phyloP scores from a whole-genome alignment of 2,113 vertebrate species.

The Scomber scombrus region DNA sequence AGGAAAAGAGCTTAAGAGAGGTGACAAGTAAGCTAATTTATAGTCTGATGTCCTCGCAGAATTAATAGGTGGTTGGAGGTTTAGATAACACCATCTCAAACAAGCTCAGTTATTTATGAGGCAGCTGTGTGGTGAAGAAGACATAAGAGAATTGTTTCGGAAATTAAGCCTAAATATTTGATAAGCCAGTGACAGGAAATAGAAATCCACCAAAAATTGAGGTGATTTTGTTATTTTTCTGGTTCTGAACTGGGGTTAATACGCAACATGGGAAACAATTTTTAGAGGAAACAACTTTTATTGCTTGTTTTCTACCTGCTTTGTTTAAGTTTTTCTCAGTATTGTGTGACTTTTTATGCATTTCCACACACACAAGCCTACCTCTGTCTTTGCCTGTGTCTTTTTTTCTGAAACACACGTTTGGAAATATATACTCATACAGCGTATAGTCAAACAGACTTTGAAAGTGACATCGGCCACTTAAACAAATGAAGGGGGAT shows the following conservation, averaged over 20 bases:
- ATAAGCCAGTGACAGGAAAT: neutral
- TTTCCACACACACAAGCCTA: neutral
- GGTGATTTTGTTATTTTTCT: constrained; percentile 12
- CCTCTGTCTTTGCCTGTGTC: no score
- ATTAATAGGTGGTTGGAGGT: neutral
- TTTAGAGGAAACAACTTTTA: neutral
- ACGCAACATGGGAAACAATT: neutral
- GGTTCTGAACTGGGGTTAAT: neutral
- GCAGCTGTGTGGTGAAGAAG: neutral
- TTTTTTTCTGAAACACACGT: no score
- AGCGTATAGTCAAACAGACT: no score
- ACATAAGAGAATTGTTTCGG: neutral
- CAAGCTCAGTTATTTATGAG: constrained; percentile 6
- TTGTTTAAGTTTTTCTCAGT: neutral
- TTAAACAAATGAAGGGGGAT: constrained; percentile 11
- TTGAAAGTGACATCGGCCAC: no score
- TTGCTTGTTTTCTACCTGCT: neutral
- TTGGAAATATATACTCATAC: no score
- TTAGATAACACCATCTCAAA: neutral
- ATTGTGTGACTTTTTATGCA: neutral
- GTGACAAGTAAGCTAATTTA: neutral
- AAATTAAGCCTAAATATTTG: neutral
- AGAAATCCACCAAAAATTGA: constrained; percentile 2
- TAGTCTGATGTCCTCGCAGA: neutral
- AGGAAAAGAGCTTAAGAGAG: neutral